Conservation (phyloP, 2,888 invertebrate genomes). For the Cristatella mucedo region DNA sequence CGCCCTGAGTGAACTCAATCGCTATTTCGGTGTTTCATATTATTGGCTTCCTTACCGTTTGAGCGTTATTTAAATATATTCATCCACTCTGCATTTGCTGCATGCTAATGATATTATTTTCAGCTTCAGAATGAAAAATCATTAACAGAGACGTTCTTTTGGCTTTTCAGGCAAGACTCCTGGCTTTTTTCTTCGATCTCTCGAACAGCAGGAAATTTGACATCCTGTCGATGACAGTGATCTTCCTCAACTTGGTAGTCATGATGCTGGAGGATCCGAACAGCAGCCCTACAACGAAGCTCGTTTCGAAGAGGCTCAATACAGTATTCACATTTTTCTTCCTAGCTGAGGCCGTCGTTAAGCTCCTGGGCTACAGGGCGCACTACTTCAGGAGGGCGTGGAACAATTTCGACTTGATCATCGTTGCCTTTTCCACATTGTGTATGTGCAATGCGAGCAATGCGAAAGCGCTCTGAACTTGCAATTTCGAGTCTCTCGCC, state of each 20-base stretch:
- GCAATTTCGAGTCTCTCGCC: no score
- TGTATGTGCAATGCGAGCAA: conserved; percentile 41
- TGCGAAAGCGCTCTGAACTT: no score
- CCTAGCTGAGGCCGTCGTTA: conserved; percentile 70
- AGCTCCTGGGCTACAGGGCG: conserved; percentile 78
- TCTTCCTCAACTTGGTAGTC: conserved; percentile 85
- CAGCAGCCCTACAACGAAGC: no score
- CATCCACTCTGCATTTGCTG: no score
- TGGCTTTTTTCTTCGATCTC: conserved; percentile 87
- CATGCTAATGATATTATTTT: conserved; percentile 2
- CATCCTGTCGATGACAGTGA: conserved; percentile 83
- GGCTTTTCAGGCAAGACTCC: conserved; percentile 56
- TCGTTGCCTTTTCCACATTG: conserved; percentile 76
- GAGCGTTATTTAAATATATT: no score
- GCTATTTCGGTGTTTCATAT: no score
- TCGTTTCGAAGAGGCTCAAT: conserved; percentile 89
- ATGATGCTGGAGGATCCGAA: conserved; percentile 80
- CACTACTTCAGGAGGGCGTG: conserved; percentile 91
- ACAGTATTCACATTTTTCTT: conserved; percentile 64
- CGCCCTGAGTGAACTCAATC: no score
- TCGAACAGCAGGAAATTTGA: conserved; percentile 80
- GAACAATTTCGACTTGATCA: conserved; percentile 87
- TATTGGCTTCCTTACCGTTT: no score
- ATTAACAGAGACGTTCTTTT: conserved; percentile 11
- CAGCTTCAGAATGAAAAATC: background rate